phyloP scores from a whole-genome alignment of 1,140 invertebrate species.

The Penaeus vannamei region DNA sequence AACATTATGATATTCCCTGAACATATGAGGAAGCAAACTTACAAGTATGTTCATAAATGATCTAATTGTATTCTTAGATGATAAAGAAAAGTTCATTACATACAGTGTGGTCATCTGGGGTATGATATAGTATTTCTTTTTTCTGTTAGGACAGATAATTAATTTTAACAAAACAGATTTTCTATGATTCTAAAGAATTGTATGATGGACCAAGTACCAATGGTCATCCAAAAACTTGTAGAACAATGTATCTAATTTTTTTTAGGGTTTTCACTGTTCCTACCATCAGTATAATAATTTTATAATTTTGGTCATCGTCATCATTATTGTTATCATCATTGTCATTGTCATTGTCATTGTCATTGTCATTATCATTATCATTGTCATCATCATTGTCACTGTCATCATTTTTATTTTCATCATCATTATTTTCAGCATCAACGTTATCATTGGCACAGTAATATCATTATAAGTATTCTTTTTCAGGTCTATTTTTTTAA shows the following conservation, averaged over 20 bases:
- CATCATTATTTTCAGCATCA: background rate
- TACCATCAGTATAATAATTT: too few species aligned
- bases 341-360: background rate
- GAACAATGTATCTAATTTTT: background rate
- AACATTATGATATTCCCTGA: too few species aligned
- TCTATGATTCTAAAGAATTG: background rate
- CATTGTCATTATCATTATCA: background rate
- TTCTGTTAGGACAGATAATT: background rate
- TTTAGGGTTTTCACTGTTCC: too few species aligned
- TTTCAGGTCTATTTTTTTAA: background rate
- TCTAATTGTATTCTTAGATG: too few species aligned
- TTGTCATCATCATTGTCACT: background rate
- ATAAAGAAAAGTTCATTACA: too few species aligned
- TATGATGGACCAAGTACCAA: too few species aligned
- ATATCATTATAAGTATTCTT: too few species aligned
- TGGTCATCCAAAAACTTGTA: too few species aligned
- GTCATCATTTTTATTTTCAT: background rate
- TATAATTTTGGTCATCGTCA: too few species aligned
- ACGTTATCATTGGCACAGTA: background rate
- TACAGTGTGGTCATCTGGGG: too few species aligned
- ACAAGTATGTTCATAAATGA: too few species aligned
- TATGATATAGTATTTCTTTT: background rate
- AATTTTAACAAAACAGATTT: background rate
- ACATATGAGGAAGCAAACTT: too few species aligned
- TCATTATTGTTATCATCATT: background rate